These are phyloP conservation scores for Ochotona curzoniae DNA, from an alignment of 2,113 vertebrate species.

Conservation along the genomic window DNA sequence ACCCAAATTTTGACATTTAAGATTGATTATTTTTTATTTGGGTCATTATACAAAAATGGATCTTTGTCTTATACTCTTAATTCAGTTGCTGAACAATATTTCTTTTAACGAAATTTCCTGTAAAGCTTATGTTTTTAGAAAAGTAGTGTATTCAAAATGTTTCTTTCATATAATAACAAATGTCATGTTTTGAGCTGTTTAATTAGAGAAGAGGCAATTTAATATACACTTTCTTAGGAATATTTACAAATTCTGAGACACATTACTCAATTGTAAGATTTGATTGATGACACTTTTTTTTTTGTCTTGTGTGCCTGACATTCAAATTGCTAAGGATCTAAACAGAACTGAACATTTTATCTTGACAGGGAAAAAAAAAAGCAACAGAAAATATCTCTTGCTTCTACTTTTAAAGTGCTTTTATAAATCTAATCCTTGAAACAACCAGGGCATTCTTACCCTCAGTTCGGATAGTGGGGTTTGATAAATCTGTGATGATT, in stretches of 20 bases:
- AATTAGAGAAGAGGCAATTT: slow-evolving; percentile 66
- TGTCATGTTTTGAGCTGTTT: slow-evolving; percentile 64
- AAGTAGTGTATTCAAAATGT: slow-evolving; percentile 19
- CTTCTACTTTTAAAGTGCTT: slow-evolving; percentile 44
- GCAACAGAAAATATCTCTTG: slow-evolving; percentile 57
- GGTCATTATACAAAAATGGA: background rate
- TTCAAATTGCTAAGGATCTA: slow-evolving; percentile 21
- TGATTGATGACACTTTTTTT: slow-evolving; percentile 48
- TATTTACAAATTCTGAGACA: slow-evolving; percentile 65
- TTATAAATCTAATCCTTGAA: slow-evolving; percentile 58
- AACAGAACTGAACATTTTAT: slow-evolving; percentile 53
- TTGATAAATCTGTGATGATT: slow-evolving; percentile 65
- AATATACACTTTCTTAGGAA: slow-evolving; percentile 50
- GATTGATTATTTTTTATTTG: background rate
- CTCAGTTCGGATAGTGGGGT: slow-evolving; percentile 46
- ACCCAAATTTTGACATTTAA: slow-evolving; percentile 32
- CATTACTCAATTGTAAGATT: slow-evolving; percentile 54
- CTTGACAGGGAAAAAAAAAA: slow-evolving; percentile 45
- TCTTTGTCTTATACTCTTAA: background rate
- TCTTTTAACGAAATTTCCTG: background rate
- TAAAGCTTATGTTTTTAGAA: slow-evolving; percentile 40
- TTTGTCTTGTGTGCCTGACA: slow-evolving; percentile 40
- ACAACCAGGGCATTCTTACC: slow-evolving; percentile 52
- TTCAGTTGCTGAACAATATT: background rate
- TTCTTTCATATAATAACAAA: slow-evolving; percentile 59